Evolutionary conservation across 2,888 invertebrate species (phyloP).

Genomic region (Parasteatoda lunata): DNA sequence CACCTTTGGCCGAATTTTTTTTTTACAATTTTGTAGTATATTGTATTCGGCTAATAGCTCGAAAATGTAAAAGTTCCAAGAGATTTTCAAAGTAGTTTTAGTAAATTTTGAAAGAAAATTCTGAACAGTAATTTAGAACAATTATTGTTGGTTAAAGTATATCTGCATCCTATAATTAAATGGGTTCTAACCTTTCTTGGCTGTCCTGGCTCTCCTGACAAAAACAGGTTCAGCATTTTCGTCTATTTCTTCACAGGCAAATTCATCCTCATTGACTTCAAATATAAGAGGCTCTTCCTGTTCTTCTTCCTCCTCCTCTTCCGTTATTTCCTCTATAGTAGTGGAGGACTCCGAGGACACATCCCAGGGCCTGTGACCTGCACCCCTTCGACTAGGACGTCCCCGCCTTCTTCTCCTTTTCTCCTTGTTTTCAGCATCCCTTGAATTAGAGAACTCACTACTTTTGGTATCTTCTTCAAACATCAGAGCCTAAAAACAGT

Average conservation of each 20-base stretch:
- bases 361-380: constrained; percentile 66
- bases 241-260: constrained; percentile 85
- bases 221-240: constrained; percentile 82
- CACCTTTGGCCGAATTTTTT: no score
- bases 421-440: constrained; percentile 63
- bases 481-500: constrained; percentile 32
- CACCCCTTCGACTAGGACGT: constrained; percentile 70
- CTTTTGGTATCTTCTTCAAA: constrained; percentile 66
- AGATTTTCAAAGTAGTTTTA: no score
- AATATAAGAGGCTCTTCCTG: constrained; percentile 77
- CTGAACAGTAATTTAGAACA: background rate
- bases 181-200: constrained; percentile 80
- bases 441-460: constrained; percentile 60
- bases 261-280: constrained; percentile 86
- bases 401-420: constrained; percentile 42
- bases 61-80: no score
- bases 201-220: constrained; percentile 84
- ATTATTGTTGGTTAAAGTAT: background rate
- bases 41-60: no score
- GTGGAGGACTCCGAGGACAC: constrained; percentile 54
- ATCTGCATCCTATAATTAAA: background rate
- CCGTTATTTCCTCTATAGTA: constrained; percentile 66
- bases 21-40: no score
- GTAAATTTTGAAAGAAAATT: background rate
- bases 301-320: constrained; percentile 73